Evolutionary conservation across 2,113 vertebrate species (phyloP).

Genomic region (Lasiurus cinereus): DNA sequence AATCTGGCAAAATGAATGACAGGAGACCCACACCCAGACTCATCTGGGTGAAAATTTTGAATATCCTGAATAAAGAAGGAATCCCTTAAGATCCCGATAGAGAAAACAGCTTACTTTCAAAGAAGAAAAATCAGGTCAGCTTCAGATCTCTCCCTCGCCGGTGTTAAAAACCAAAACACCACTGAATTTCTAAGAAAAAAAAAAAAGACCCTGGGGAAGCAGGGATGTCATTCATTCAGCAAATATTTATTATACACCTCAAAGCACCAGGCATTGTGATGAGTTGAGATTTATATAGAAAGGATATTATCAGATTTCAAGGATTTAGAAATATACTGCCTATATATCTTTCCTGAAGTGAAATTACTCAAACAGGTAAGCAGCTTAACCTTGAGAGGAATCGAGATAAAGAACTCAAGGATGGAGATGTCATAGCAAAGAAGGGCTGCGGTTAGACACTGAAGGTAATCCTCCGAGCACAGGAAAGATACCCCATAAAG

Average conservation of each 20-base stretch:
- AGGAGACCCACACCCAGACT: not conserved
- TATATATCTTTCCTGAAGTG: slow-evolving; percentile 36
- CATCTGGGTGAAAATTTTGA: not conserved
- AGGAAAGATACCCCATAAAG: not conserved
- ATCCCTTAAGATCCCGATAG: not conserved
- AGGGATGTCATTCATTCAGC: slow-evolving; percentile 4
- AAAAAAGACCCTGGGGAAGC: not conserved
- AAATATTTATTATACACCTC: slow-evolving; percentile 19
- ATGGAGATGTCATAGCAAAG: not conserved
- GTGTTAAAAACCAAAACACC: slow-evolving; percentile 43
- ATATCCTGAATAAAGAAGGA: slow-evolving; percentile 14
- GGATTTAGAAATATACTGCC: slow-evolving; percentile 31
- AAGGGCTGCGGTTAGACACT: not conserved
- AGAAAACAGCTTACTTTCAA: not conserved
- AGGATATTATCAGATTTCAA: slow-evolving; percentile 56
- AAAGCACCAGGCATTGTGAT: not conserved
- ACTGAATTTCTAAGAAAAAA: slow-evolving; percentile 14
- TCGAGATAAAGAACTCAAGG: slow-evolving; percentile 28
- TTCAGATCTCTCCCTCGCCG: not conserved
- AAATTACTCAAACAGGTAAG: slow-evolving; percentile 62
- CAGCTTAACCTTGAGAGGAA: not conserved
- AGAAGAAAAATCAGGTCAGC: slow-evolving; percentile 19
- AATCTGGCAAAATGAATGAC: not conserved
- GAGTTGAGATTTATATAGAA: slow-evolving; percentile 30
- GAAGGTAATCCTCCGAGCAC: not conserved